Evolutionary conservation across 2,888 invertebrate species (phyloP).

Genomic region (Thereva nobilitata): DNA sequence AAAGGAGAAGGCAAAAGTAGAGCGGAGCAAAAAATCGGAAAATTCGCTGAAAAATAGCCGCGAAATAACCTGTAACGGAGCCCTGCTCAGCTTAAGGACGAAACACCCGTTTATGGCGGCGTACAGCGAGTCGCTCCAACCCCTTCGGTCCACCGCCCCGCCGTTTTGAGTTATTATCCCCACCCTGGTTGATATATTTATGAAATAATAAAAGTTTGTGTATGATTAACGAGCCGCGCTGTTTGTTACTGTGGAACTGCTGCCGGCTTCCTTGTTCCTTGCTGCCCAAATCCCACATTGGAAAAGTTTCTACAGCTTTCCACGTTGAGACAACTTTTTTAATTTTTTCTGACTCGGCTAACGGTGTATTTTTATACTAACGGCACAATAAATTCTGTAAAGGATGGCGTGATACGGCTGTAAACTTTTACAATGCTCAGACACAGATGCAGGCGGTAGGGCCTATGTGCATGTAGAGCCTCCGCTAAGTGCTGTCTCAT

Average conservation of each 20-base stretch:
- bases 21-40: not conserved
- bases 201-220: conserved; percentile 35
- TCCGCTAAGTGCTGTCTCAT: conserved; percentile 34
- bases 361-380: conserved; percentile 31
- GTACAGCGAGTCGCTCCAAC: not conserved
- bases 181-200: conserved; percentile 28
- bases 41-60: not conserved
- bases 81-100: too few species aligned
- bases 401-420: conserved; percentile 29
- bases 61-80: not conserved
- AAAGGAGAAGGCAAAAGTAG: not conserved
- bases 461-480: conserved; percentile 19
- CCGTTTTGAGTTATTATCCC: conserved; percentile 22
- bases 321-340: conserved; percentile 35
- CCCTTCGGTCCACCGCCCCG: conserved; percentile 6
- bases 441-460: conserved; percentile 19
- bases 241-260: conserved; percentile 29
- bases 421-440: conserved; percentile 21
- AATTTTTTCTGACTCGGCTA: conserved; percentile 34
- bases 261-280: conserved; percentile 16
- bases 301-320: conserved; percentile 29
- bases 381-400: conserved; percentile 33
- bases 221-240: conserved; percentile 35
- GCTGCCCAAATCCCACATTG: conserved; percentile 31
- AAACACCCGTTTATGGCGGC: too few species aligned